Evolutionary conservation across 2,888 invertebrate species (phyloP).

Genomic region (Parasteatoda lunata): DNA sequence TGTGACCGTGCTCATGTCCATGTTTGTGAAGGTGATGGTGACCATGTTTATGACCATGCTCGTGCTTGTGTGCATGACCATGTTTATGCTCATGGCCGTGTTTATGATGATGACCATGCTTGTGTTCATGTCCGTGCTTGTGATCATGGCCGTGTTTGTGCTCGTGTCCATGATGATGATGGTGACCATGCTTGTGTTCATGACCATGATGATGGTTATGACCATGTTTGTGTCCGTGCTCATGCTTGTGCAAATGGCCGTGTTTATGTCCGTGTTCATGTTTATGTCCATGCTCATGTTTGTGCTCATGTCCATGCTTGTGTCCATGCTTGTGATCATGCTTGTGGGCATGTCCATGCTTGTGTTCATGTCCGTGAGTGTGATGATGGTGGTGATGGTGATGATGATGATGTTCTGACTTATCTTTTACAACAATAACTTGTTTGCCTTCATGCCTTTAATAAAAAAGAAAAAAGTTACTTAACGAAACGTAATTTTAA

Average conservation of each 20-base stretch:
- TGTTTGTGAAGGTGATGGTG: conserved; percentile 36
- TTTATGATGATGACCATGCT: conserved; percentile 37
- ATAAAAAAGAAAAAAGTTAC: neutral
- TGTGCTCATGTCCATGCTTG: conserved; percentile 47
- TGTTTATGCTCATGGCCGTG: conserved; percentile 56
- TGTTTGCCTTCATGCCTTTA: conserved; percentile 44
- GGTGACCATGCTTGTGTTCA: conserved; percentile 43
- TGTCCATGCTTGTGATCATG: conserved; percentile 54
- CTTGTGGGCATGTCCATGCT: conserved; percentile 45
- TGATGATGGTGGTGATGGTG: conserved; percentile 57
- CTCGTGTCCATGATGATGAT: conserved; percentile 24
- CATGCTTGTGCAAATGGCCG: conserved; percentile 48
- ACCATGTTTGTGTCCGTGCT: conserved; percentile 42
- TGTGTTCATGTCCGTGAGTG: conserved; percentile 47
- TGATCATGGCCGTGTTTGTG: conserved; percentile 38
- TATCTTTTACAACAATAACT: conserved; percentile 59
- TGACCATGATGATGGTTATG: conserved; percentile 45
- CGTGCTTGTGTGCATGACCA: conserved; percentile 36
- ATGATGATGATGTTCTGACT: conserved; percentile 56
- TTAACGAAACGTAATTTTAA: neutral
- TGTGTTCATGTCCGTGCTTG: conserved; percentile 40
- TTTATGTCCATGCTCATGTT: conserved; percentile 47
- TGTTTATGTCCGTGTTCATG: conserved; percentile 57
- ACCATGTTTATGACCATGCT: conserved; percentile 36
- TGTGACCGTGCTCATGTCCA: conserved; percentile 40